phyloP scores from a whole-genome alignment of 2,797 vertebrate genomes.

The Enteromius unitaeniatus region DNA sequence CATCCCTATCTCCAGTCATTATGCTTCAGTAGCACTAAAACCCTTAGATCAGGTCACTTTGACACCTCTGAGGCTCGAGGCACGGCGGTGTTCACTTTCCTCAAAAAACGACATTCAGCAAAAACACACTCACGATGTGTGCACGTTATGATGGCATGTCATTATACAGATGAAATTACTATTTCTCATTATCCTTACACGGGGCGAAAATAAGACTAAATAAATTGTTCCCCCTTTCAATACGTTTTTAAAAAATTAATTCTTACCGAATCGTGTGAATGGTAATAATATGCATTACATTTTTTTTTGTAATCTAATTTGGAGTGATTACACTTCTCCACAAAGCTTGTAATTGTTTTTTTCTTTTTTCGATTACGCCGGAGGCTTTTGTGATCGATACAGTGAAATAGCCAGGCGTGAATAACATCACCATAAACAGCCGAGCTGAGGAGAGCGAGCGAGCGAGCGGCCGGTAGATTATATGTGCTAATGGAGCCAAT shows the following conservation, averaged over 20 bases:
- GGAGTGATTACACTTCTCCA: slow-evolving; percentile 84
- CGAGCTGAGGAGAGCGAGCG: slow-evolving; percentile 79
- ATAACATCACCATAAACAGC: slow-evolving; percentile 86
- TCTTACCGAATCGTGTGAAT: slow-evolving; percentile 85
- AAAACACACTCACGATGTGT: background rate
- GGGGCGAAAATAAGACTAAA: slow-evolving; percentile 37
- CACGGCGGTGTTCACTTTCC: background rate
- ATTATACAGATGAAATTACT: slow-evolving; percentile 57
- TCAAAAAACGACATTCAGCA: background rate
- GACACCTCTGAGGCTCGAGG: background rate
- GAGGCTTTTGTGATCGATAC: slow-evolving; percentile 84
- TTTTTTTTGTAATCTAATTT: slow-evolving; percentile 71
- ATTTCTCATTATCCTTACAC: slow-evolving; percentile 40
- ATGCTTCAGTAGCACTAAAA: background rate
- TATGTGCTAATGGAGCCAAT: slow-evolving; percentile 84
- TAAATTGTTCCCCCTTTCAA: slow-evolving; percentile 40
- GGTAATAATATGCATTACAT: slow-evolving; percentile 79
- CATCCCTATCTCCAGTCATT: background rate
- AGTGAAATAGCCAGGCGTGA: slow-evolving; percentile 79
- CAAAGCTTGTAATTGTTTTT: slow-evolving; percentile 87
- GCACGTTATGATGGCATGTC: slow-evolving; percentile 41
- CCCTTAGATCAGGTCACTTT: background rate
- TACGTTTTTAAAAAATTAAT: slow-evolving; percentile 73
- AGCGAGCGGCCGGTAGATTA: slow-evolving; percentile 70
- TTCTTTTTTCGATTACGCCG: slow-evolving; percentile 87